Conservation (phyloP, 2,888 invertebrate species). For the Amblyteles armatorius region DNA sequence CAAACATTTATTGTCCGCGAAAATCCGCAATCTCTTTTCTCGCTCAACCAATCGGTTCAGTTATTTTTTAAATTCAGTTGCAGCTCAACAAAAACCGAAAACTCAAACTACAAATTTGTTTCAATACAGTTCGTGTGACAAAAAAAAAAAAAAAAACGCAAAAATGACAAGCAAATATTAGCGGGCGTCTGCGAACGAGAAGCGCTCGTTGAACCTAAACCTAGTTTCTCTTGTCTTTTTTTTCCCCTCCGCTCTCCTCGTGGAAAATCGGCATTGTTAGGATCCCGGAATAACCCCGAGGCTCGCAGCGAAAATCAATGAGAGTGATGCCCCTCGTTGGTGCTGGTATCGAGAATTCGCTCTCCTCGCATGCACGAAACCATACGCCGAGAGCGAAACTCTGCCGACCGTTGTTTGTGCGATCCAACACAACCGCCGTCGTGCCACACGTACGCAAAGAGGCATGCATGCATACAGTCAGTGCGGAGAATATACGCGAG, state of each 20-base stretch:
- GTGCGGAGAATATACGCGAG: conserved; percentile 21
- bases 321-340: conserved; percentile 65
- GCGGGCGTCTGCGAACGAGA: too few relatives aligned
- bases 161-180: too few relatives aligned
- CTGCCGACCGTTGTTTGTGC: conserved; percentile 47
- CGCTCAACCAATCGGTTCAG: too few relatives aligned
- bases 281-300: conserved; percentile 57
- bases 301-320: conserved; percentile 69
- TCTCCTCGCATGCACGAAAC: conserved; percentile 57
- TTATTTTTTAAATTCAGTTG: too few relatives aligned
- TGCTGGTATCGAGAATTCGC: conserved; percentile 62
- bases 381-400: conserved; percentile 58
- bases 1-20: too few relatives aligned
- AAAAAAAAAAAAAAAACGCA: too few relatives aligned
- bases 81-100: too few relatives aligned
- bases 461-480: not conserved
- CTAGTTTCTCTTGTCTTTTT: not conserved
- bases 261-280: conserved; percentile 34
- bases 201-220: not conserved
- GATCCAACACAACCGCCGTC: conserved; percentile 4
- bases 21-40: too few relatives aligned
- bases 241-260: not conserved
- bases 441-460: conserved; percentile 23
- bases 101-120: too few relatives aligned
- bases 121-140: too few relatives aligned